These are phyloP conservation scores for Isichthys henryi DNA, from an alignment of 2,113 vertebrate genomes.

Conservation along the genomic window DNA sequence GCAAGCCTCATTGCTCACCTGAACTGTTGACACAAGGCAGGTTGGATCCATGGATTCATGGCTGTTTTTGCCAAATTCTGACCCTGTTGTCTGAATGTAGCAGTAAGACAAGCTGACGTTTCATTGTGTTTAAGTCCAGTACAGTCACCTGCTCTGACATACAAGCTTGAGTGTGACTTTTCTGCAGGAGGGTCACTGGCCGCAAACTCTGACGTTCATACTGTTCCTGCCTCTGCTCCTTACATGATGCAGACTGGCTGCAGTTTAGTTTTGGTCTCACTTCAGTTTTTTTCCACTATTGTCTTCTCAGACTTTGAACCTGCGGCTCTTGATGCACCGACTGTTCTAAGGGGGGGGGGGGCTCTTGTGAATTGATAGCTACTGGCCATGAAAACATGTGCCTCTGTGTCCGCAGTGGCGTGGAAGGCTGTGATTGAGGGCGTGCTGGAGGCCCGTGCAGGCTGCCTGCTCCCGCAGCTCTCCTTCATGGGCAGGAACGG, in stretches of 20 bases:
- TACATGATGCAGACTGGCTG: neutral
- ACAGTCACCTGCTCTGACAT: neutral
- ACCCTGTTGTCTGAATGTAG: neutral
- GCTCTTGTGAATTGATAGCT: neutral
- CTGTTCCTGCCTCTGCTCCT: neutral
- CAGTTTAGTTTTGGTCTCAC: neutral
- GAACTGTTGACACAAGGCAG: neutral
- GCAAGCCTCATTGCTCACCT: neutral
- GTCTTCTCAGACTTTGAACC: neutral
- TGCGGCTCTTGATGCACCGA: neutral
- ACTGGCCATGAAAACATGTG: neutral
- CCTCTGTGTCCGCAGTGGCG: slow-evolving; percentile 56
- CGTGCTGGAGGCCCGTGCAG: slow-evolving; percentile 76
- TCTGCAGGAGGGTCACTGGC: neutral
- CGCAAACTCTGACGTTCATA: neutral
- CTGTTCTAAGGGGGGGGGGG: neutral
- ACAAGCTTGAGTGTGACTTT: neutral
- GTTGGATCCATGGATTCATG: too few relatives aligned
- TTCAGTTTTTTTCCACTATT: neutral
- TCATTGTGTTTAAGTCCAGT: neutral
- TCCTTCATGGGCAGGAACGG: slow-evolving; percentile 63
- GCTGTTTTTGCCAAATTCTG: neutral
- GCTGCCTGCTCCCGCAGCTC: slow-evolving; percentile 69
- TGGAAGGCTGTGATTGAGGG: slow-evolving; percentile 78
- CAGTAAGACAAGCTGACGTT: neutral